These are phyloP conservation scores for Tachina grossa DNA, from an alignment of 2,888 invertebrate genomes.

Conservation along the genomic window DNA sequence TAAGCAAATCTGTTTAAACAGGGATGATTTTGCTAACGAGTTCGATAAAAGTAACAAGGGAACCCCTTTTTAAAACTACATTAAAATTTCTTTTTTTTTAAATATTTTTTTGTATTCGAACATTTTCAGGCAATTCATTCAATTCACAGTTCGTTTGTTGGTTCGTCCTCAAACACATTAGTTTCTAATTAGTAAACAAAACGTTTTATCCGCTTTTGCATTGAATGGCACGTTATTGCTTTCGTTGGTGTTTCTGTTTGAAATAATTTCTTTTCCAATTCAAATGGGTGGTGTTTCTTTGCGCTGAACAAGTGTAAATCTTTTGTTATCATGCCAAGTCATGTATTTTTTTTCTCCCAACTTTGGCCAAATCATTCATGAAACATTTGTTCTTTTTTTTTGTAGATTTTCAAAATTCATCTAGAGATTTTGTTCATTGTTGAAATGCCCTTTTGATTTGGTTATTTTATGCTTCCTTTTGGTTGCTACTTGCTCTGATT, in stretches of 20 bases:
- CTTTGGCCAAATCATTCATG: slow-evolving; percentile 57
- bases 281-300: slow-evolving; percentile 36
- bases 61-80: slow-evolving; percentile 31
- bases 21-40: slow-evolving; percentile 47
- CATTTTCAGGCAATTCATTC: slow-evolving; percentile 42
- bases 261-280: slow-evolving; percentile 35
- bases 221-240: slow-evolving; percentile 12
- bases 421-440: slow-evolving; percentile 49
- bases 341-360: slow-evolving; percentile 47
- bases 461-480: slow-evolving; percentile 14
- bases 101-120: slow-evolving; percentile 8
- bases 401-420: slow-evolving; percentile 45
- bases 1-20: slow-evolving; percentile 53
- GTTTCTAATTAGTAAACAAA: slow-evolving; percentile 78
- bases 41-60: neutral
- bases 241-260: slow-evolving; percentile 11
- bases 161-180: slow-evolving; percentile 73
- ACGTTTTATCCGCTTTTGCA: slow-evolving; percentile 67
- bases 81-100: slow-evolving; percentile 6
- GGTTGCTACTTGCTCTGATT: neutral
- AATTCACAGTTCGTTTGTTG: slow-evolving; percentile 24
- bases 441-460: slow-evolving; percentile 58
- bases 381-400: slow-evolving; percentile 49
- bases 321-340: slow-evolving; percentile 69
- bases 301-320: slow-evolving; percentile 69